phyloP scores from a whole-genome alignment of 2,797 vertebrate genomes.

The Hyperoplus lanceolatus region DNA sequence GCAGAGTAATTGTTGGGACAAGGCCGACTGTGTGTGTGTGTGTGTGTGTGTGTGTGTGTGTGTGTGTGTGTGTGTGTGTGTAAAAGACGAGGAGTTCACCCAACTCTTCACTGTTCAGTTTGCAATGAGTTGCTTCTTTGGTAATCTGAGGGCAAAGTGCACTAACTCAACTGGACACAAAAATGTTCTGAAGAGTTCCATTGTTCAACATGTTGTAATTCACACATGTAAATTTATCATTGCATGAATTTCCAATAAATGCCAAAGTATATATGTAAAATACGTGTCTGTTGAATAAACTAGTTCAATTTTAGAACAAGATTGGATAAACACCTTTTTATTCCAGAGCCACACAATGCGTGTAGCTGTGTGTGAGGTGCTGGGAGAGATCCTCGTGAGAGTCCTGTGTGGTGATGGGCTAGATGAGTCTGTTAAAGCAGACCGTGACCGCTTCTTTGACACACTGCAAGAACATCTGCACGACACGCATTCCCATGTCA shows the following conservation, averaged over 20 bases:
- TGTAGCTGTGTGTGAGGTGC: conserved; percentile 91
- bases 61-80: conserved; percentile 22
- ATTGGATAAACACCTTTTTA: neutral
- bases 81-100: conserved; percentile 61
- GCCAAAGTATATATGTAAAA: no score
- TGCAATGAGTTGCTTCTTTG: conserved; percentile 79
- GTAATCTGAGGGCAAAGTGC: conserved; percentile 80
- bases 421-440: conserved; percentile 88
- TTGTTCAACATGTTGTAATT: neutral
- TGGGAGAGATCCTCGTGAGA: conserved; percentile 91
- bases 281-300: no score
- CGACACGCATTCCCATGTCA: conserved; percentile 90
- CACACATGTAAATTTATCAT: neutral
- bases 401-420: conserved; percentile 92
- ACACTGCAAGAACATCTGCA: conserved; percentile 92
- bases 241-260: neutral
- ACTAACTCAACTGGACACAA: neutral
- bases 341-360: conserved; percentile 91
- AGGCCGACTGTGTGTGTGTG: conserved; percentile 68
- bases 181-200: neutral
- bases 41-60: conserved; percentile 16
- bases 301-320: no score
- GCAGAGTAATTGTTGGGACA: conserved; percentile 46
- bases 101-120: conserved; percentile 57
- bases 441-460: conserved; percentile 93